Percentiles rank a stretch among this genome's conserved stretches.
phyloP scores from a whole-genome alignment of 2,113 vertebrate genomes.

The Odontesthes bonariensis region DNA sequence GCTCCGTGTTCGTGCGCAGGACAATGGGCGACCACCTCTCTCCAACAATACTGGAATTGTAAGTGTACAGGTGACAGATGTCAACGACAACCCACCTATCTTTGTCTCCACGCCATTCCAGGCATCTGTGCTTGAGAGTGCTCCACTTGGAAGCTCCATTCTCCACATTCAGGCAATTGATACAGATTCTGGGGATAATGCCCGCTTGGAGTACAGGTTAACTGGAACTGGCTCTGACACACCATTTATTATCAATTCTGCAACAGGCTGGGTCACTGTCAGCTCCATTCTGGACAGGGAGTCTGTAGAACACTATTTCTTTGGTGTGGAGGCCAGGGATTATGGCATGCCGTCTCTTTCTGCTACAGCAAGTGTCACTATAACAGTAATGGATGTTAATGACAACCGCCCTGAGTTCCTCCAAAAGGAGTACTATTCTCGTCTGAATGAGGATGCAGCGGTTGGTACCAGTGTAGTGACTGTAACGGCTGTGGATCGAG shows the following conservation, averaged over 20 bases:
- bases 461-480: conserved; percentile 95
- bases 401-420: conserved; percentile 97
- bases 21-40: conserved; percentile 93
- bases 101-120: conserved; percentile 99
- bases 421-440: conserved; percentile 93
- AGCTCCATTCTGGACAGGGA: conserved; percentile 95
- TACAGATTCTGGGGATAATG: conserved; percentile 93
- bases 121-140: conserved; percentile 94
- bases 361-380: conserved; percentile 94
- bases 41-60: conserved; percentile 97
- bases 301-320: conserved; percentile 94
- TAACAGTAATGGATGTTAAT: conserved; percentile 97
- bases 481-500: conserved; percentile 93
- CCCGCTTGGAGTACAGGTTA: conserved; percentile 93
- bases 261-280: conserved; percentile 96
- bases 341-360: conserved; percentile 93
- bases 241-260: conserved; percentile 94
- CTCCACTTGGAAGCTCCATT: conserved; percentile 94
- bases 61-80: conserved; percentile 95
- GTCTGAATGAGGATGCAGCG: conserved; percentile 93
- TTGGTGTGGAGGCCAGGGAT: conserved; percentile 95
- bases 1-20: conserved; percentile 93
- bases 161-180: conserved; percentile 98
- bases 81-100: conserved; percentile 96
- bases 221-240: conserved; percentile 88